Base-by-base conservation (phyloP, 2,113 vertebrate species). In the Hepsetus odoe region DNA sequence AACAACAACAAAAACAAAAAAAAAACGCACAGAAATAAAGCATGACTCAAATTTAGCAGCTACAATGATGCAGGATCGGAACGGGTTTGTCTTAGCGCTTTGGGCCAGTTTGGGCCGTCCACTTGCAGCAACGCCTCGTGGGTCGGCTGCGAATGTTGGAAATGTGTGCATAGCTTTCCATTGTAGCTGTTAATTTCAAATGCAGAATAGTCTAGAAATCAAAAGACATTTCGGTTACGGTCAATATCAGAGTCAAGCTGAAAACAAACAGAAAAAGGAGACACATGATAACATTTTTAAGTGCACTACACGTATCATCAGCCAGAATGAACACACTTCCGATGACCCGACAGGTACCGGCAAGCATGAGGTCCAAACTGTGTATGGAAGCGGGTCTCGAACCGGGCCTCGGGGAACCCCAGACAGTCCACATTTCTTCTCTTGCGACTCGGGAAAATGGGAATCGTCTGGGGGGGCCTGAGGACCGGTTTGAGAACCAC, bases 121-220 rank as follows among this genome's bases (percentile, higher is more conserved):
- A 4, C 53, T 58, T 22, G n/a, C 53, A 42, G 0, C 42, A 61
- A 42, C 16, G n/a, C n/a, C 13, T 49, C 18, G 14, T 18, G 9
- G 0, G 12, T 61, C 42, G 24, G 16, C 8, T 4, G 13, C 14
- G 6, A 22, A 22, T 44, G 53, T 73, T 55, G 20, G 22, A n/a
- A n/a, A n/a, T n/a, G n/a, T 22, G 11, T 16, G 58, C 28, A 30
- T 20, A 6, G 69, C 74, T 86, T 77, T 82, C 67, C 66, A 88
- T 90, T 84, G 83, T 91, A 94, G 92, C 91, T 93, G 93, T 90
- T 94, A 92, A 93, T 91, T 90, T 90, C 90, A 81, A 88, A 87
- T 88, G 88, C 86, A 88, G 86, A 90, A 91, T 67, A 87, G 80
- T 90, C 88, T 82, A 90, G 89, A 90, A 92, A 90, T 64, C 56